phyloP scores from a whole-genome alignment of 2,797 vertebrate species.

The Centropyge bicolor region DNA sequence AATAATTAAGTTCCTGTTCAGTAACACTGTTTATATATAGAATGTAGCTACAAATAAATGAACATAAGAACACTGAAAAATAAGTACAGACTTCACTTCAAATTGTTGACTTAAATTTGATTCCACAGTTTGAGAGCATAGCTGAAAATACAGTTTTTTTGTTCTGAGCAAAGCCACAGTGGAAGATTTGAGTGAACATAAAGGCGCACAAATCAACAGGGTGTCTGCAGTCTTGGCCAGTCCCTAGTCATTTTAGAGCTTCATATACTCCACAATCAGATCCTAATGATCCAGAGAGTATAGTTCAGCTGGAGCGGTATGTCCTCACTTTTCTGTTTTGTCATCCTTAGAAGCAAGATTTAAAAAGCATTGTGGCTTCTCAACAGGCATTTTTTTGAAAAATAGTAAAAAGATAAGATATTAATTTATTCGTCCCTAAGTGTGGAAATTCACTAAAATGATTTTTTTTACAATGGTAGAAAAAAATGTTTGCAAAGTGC shows the following conservation, averaged over 20 bases:
- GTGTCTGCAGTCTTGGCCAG: background rate
- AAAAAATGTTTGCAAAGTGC: too few species aligned
- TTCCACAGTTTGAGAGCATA: background rate
- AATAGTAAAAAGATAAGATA: background rate
- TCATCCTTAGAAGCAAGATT: background rate
- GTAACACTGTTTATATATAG: background rate
- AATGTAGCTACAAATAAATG: background rate
- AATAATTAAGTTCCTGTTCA: background rate
- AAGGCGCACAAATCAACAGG: background rate
- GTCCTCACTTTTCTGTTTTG: background rate
- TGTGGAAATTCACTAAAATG: too few species aligned
- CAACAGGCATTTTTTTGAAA: background rate
- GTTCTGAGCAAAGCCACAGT: conserved; percentile 10
- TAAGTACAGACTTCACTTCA: background rate
- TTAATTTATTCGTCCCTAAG: too few species aligned
- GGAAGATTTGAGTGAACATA: background rate
- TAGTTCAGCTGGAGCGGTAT: background rate
- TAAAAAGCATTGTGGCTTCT: background rate
- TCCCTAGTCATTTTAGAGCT: conserved; percentile 3
- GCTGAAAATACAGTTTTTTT: background rate
- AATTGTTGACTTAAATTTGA: background rate
- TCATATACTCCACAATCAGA: conserved; percentile 16
- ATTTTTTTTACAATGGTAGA: too few species aligned
- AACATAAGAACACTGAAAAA: background rate
- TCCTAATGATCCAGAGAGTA: background rate